Evolutionary conservation across 2,797 vertebrate species (phyloP).

Genomic region (Phaenicophaeus curvirostris): DNA sequence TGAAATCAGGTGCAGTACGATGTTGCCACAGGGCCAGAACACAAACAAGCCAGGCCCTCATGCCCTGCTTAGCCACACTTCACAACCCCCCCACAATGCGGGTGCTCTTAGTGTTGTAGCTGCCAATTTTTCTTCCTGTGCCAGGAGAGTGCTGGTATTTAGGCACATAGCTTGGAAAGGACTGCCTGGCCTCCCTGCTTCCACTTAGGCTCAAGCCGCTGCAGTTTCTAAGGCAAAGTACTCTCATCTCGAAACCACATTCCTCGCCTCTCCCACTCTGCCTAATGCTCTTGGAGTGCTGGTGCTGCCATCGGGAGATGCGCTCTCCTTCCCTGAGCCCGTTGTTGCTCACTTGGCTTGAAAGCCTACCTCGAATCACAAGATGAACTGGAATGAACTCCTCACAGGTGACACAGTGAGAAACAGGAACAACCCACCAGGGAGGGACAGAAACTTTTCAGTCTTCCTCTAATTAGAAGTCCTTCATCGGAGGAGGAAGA

Average conservation of each 20-base stretch:
- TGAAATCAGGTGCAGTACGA: conserved; percentile 37
- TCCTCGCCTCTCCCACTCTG: not conserved
- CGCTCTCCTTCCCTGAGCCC: not conserved
- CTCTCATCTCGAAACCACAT: not conserved
- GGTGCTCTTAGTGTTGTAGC: conserved; percentile 60
- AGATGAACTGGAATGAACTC: not conserved
- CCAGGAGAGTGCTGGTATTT: conserved; percentile 49
- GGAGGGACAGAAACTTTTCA: not conserved
- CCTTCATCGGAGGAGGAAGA: conserved; percentile 28
- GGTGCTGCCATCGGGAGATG: not conserved
- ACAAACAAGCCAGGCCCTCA: not conserved
- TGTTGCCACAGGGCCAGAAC: conserved; percentile 27
- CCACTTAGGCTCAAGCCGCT: not conserved
- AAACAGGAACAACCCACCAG: not conserved
- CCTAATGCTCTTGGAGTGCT: conserved; percentile 30
- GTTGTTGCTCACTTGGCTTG: not conserved
- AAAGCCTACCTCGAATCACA: not conserved
- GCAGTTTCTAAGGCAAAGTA: conserved; percentile 51
- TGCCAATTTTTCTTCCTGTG: conserved; percentile 6
- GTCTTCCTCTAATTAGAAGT: not conserved
- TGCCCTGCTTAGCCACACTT: conserved; percentile 37
- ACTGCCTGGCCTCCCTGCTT: not conserved
- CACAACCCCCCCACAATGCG: conserved; percentile 26
- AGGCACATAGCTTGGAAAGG: conserved; percentile 42
- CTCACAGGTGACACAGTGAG: not conserved